These are phyloP conservation scores for Equus przewalskii DNA, from an alignment of 2,113 vertebrate species.

Conservation along the genomic window DNA sequence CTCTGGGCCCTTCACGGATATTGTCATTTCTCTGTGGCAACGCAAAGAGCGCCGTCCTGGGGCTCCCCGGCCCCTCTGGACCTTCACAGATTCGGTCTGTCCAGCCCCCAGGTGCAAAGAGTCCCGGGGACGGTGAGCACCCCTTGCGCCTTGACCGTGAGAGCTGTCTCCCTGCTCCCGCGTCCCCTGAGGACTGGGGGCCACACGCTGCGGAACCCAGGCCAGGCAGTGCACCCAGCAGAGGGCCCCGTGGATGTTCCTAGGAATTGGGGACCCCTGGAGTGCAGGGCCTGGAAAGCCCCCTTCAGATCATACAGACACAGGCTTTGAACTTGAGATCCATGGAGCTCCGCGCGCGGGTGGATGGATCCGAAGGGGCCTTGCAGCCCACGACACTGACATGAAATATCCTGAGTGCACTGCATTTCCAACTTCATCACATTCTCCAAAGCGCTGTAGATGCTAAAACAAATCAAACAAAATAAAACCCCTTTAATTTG, in stretches of 20 bases:
- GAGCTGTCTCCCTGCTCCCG: neutral
- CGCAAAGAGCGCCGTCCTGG: neutral
- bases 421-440: neutral
- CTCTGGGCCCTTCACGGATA: neutral
- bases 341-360: accelerated
- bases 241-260: neutral
- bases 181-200: neutral
- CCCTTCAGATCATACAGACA: neutral
- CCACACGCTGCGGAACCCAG: neutral
- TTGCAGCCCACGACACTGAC: accelerated
- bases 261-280: neutral
- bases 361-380: neutral
- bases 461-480: neutral
- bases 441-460: neutral
- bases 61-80: neutral
- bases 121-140: neutral
- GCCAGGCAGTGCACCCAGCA: neutral
- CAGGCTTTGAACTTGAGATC: neutral
- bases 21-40: neutral
- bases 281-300: neutral
- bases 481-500: neutral
- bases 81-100: neutral
- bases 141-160: accelerated
- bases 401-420: accelerated
- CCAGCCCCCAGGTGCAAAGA: neutral